These are phyloP conservation scores for Callocephalon fimbriatum DNA, from an alignment of 2,113 vertebrate species.

Conservation along the genomic window DNA sequence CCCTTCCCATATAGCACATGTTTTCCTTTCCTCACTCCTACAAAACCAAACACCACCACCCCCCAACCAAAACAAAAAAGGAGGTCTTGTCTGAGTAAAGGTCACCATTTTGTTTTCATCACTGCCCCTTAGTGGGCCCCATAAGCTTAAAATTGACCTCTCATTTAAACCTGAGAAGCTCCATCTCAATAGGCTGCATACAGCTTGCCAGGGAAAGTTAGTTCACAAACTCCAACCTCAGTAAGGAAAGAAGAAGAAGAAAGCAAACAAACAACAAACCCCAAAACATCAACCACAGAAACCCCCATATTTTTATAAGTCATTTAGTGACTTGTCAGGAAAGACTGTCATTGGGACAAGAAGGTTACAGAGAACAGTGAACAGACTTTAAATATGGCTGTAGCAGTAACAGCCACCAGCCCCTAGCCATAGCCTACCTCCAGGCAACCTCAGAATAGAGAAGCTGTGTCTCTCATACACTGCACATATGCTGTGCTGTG, in stretches of 20 bases:
- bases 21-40: neutral
- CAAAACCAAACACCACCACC: neutral
- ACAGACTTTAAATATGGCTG: neutral
- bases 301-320: neutral
- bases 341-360: neutral
- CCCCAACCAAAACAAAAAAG: neutral
- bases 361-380: neutral
- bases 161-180: neutral
- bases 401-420: neutral
- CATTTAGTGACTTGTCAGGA: neutral
- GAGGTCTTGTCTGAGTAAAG: neutral
- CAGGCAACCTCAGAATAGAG: neutral
- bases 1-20: neutral
- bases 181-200: neutral
- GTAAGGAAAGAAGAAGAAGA: neutral
- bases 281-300: neutral
- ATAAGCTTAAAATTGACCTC: neutral
- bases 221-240: neutral
- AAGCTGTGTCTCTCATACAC: neutral
- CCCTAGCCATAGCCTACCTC: neutral
- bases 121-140: neutral
- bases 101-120: neutral
- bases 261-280: neutral
- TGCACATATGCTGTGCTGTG: neutral
- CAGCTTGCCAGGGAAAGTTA: neutral